phyloP scores from a whole-genome alignment of 2,888 invertebrate species.

The Mycalesis mineus region DNA sequence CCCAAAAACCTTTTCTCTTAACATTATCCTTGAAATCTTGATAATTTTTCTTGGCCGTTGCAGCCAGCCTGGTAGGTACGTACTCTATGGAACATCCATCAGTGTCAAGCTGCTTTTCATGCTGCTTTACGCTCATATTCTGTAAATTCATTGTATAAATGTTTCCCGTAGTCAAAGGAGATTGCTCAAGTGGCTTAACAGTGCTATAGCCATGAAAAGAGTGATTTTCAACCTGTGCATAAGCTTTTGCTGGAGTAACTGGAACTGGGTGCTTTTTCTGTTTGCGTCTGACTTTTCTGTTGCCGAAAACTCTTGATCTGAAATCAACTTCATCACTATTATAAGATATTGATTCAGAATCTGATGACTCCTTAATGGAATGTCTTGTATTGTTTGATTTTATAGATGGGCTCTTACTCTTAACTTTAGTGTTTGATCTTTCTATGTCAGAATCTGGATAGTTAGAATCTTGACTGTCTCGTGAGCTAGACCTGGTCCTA shows the following conservation, averaged over 20 bases:
- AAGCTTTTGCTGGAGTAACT: conserved; percentile 36
- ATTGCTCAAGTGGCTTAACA: conserved; percentile 47
- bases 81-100: conserved; percentile 67
- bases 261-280: conserved; percentile 42
- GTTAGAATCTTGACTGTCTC: conserved; percentile 55
- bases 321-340: conserved; percentile 67
- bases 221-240: conserved; percentile 37
- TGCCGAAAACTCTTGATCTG: conserved; percentile 59
- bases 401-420: conserved; percentile 30
- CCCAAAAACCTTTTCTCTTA: conserved; percentile 66
- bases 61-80: conserved; percentile 67
- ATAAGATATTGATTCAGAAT: conserved; percentile 63
- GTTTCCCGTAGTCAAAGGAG: conserved; percentile 61
- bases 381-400: conserved; percentile 33
- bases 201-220: conserved; percentile 60
- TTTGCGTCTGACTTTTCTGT: conserved; percentile 49
- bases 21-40: conserved; percentile 71
- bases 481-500: conserved; percentile 54
- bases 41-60: conserved; percentile 65
- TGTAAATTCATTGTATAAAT: conserved; percentile 61
- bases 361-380: conserved; percentile 45
- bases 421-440: conserved; percentile 34
- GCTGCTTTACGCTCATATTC: conserved; percentile 51
- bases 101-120: conserved; percentile 41
- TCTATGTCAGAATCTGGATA: conserved; percentile 59